phyloP scores from a whole-genome alignment of 2,113 vertebrate genomes.

The Pipa parva region DNA sequence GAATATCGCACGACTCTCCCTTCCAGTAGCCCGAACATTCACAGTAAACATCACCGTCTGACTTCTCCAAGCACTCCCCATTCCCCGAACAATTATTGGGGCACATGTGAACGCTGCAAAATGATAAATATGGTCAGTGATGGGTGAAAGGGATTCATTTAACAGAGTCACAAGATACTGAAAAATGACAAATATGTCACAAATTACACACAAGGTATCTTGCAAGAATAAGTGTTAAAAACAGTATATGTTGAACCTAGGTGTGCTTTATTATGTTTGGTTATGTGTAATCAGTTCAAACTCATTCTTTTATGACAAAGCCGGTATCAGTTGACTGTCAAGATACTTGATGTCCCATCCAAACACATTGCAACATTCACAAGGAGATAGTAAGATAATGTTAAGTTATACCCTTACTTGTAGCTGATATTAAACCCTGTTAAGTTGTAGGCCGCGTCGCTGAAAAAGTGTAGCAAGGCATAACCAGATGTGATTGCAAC shows the following conservation, averaged over 20 bases:
- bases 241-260: too few species aligned
- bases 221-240: too few species aligned
- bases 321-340: too few species aligned
- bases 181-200: too few species aligned
- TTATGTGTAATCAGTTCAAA: too few species aligned
- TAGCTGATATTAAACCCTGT: slow-evolving; percentile 98
- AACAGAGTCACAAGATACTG: too few species aligned
- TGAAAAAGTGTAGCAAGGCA: slow-evolving; percentile 94
- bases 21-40: slow-evolving; percentile 80
- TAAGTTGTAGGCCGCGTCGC: slow-evolving; percentile 95
- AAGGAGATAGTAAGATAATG: background rate
- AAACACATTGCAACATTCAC: background rate
- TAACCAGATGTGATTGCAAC: slow-evolving; percentile 86
- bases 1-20: slow-evolving; percentile 84
- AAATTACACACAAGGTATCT: too few species aligned
- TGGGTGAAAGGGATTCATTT: too few species aligned
- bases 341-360: background rate
- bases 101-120: slow-evolving; percentile 78
- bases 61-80: slow-evolving; percentile 72
- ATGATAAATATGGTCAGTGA: too few species aligned
- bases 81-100: slow-evolving; percentile 88
- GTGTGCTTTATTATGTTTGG: too few species aligned
- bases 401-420: slow-evolving; percentile 56
- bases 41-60: slow-evolving; percentile 63
- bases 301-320: too few species aligned